A percentile compares a stretch with the other conserved stretches of the same genome.
Conservation (phyloP, 2,888 invertebrate species). For the Pimpla rufipes region DNA sequence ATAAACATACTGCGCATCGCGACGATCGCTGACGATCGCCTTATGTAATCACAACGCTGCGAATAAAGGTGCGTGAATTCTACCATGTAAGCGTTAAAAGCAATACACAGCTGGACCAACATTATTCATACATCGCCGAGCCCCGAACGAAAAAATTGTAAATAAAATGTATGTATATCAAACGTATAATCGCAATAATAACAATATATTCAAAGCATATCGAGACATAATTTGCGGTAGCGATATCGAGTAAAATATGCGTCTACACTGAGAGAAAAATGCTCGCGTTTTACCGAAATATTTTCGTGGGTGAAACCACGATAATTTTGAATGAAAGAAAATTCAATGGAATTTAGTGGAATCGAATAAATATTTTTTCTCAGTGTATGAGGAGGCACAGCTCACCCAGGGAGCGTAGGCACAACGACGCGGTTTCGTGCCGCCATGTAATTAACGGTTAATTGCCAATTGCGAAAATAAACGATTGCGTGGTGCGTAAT, state of each 20-base stretch:
- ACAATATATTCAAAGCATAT: conserved; percentile 66
- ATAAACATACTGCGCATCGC: conserved; percentile 23
- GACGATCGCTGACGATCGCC: conserved; percentile 40
- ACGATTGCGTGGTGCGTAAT: conserved; percentile 27
- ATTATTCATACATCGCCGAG: conserved; percentile 70
- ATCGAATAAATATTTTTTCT: neutral
- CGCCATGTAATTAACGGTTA: conserved; percentile 30
- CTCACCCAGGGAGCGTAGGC: conserved; percentile 20
- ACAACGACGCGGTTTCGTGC: conserved; percentile 20
- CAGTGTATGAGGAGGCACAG: conserved; percentile 6
- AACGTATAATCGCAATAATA: conserved; percentile 34
- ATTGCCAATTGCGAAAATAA: conserved; percentile 44
- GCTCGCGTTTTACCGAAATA: neutral
- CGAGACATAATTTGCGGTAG: conserved; percentile 65
- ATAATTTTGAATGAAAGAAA: neutral
- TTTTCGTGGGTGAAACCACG: neutral
- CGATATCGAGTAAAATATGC: conserved; percentile 56
- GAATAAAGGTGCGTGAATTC: conserved; percentile 65
- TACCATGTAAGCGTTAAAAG: conserved; percentile 73
- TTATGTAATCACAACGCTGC: conserved; percentile 30
- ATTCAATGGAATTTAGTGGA: neutral
- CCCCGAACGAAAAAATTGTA: conserved; percentile 39
- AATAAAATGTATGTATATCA: conserved; percentile 30
- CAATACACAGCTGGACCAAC: conserved; percentile 73
- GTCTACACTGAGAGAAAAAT: conserved; percentile 31